These are phyloP conservation scores for Stenichneumon culpator DNA, from an alignment of 2,888 invertebrate species.

Conservation along the genomic window DNA sequence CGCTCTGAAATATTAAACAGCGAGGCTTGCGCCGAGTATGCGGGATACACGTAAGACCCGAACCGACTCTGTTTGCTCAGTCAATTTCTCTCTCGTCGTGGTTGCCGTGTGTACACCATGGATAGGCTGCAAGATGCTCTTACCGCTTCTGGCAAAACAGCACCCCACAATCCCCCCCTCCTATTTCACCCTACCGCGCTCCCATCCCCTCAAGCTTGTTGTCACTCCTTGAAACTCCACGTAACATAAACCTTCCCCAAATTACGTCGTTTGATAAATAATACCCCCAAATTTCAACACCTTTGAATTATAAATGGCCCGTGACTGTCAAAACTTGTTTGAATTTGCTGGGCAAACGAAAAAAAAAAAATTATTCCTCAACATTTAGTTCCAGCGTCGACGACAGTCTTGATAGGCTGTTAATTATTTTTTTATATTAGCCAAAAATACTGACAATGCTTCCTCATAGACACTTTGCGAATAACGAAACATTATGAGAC, in stretches of 20 bases:
- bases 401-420: background rate
- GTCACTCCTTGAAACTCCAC: constrained; percentile 13
- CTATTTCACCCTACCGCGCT: background rate
- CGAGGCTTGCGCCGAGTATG: constrained; percentile 3
- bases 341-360: background rate
- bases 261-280: constrained; percentile 80
- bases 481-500: too few relatives aligned
- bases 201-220: background rate
- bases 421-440: too few relatives aligned
- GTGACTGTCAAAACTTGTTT: background rate
- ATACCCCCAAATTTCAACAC: constrained; percentile 78
- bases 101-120: background rate
- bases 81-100: constrained; percentile 16
- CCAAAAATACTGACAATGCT: too few relatives aligned
- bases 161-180: background rate
- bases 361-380: background rate
- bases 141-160: constrained; percentile 8
- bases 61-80: constrained; percentile 15
- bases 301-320: background rate
- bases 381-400: background rate
- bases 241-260: background rate
- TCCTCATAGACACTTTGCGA: too few relatives aligned
- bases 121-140: constrained; percentile 18
- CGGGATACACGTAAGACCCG: constrained; percentile 39
- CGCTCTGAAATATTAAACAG: constrained; percentile 81